Conservation (phyloP, 2,888 invertebrate species). For the Heliconius erato region DNA sequence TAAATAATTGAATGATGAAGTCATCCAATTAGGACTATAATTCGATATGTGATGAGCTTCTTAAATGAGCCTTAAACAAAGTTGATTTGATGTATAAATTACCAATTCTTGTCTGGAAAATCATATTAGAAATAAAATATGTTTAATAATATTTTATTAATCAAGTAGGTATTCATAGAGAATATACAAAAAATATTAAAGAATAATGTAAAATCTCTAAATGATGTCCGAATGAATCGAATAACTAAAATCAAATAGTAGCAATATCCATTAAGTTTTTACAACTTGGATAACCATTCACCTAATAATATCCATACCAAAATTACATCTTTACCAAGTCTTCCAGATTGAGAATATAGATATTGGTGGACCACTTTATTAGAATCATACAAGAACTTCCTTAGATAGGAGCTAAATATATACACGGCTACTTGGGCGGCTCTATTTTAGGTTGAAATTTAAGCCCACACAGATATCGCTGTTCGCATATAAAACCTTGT, state of each 20-base stretch:
- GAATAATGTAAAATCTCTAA: neutral
- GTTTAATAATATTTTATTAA: neutral
- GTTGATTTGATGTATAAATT: neutral
- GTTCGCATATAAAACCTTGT: slow-evolving; percentile 17
- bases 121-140: neutral
- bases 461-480: neutral
- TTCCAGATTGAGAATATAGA: neutral
- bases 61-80: slow-evolving; percentile 8
- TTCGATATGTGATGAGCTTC: slow-evolving; percentile 19
- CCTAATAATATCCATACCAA: neutral
- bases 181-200: neutral
- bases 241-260: too few relatives aligned
- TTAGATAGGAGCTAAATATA: slow-evolving; percentile 10
- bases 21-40: slow-evolving; percentile 51
- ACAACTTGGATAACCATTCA: neutral
- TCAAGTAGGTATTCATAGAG: neutral
- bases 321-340: neutral
- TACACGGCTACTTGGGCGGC: slow-evolving; percentile 15
- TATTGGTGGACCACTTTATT: neutral
- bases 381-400: neutral
- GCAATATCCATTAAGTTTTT: too few relatives aligned
- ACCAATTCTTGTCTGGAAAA: too few relatives aligned
- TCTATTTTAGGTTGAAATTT: slow-evolving; percentile 26
- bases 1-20: slow-evolving; percentile 50
- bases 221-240: neutral